Base-by-base conservation (phyloP, 2,888 invertebrate genomes). In the Microchrysa polita region DNA sequence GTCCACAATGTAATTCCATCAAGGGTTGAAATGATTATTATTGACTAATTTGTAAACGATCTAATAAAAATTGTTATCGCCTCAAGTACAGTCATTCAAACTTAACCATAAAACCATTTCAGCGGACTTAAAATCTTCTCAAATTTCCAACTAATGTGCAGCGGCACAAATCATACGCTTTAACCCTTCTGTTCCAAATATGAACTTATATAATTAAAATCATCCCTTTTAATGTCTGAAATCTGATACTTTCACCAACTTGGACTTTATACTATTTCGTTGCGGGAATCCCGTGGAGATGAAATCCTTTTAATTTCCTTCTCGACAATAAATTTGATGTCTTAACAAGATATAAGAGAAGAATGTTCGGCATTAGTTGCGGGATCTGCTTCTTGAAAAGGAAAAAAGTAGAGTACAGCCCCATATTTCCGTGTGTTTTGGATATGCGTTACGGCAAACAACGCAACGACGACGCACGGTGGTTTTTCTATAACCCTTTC, bases 301-400 rank as follows among this genome's bases (percentile, higher is more conserved):
- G 69, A 60, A 78, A 77, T 55, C 78, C 74, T 34, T 79, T 79
- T 80, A 78, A 79, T 79, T 79, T 76, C 74, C 73, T 73, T 77
- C 16, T 77, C 76, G 75, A 77, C 78, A 77, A 78, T 78, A 76
- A 77, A 78, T 78, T 77, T 76, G 78, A 78, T 74, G 78, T 77
- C 76, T 77, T 78, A 77, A 77, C 77, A 78, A 76, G 76, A 76
- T 74, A 59, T 48, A n/a, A n/a, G 12, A 48, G 48, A 10, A n/a
- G 48, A 7, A 34, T 34, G 27, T 34, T 34, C 10, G 48, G 14
- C 48, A n/a, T 48, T 48, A n/a, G 16, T 12, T 48, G n/a, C n/a
- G 48, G 12, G 48, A 48, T 48, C 12, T n/a, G 12, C 12, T 48
- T 12, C 12, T n/a, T 48, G 48, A 48, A 48, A 34, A 34, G 7